phyloP scores from a whole-genome alignment of 2,888 invertebrate genomes.

The Laspeyria flexula region DNA sequence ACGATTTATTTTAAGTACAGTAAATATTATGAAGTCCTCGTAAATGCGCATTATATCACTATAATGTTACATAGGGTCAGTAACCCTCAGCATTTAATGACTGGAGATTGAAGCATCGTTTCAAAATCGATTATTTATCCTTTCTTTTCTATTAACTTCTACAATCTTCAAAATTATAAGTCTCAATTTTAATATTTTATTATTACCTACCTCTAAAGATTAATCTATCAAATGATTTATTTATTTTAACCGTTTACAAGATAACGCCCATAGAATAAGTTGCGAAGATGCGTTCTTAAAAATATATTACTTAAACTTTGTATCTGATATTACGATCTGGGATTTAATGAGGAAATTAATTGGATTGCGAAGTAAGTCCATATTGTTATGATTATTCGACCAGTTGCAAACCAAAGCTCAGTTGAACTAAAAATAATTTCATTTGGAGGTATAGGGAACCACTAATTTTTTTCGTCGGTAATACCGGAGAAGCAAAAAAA shows the following conservation, averaged over 20 bases:
- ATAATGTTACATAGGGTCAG: too few species aligned
- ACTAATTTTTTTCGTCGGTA: too few species aligned
- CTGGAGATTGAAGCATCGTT: too few species aligned
- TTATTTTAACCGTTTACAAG: conserved; percentile 12
- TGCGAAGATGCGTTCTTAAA: conserved; percentile 28
- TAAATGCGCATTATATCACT: too few species aligned
- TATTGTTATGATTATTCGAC: conserved; percentile 29
- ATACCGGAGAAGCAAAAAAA: too few species aligned
- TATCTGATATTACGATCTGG: conserved; percentile 70
- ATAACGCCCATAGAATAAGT: conserved; percentile 25
- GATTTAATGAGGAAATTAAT: conserved; percentile 79
- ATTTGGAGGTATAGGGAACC: too few species aligned
- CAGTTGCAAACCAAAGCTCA: conserved; percentile 23
- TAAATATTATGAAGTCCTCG: too few species aligned
- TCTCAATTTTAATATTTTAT: background rate
- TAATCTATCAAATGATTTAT: conserved; percentile 10
- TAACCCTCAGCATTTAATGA: too few species aligned
- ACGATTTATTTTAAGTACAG: too few species aligned
- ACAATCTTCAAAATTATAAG: background rate
- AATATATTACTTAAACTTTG: conserved; percentile 26
- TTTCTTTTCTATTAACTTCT: too few species aligned
- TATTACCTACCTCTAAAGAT: conserved; percentile 12
- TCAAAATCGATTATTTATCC: too few species aligned
- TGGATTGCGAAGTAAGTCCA: conserved; percentile 62
- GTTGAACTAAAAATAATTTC: too few species aligned